A percentile compares a stretch with the other conserved stretches of the same genome.
phyloP scores from a whole-genome alignment of 2,797 vertebrate species.

The Squalus acanthias region DNA sequence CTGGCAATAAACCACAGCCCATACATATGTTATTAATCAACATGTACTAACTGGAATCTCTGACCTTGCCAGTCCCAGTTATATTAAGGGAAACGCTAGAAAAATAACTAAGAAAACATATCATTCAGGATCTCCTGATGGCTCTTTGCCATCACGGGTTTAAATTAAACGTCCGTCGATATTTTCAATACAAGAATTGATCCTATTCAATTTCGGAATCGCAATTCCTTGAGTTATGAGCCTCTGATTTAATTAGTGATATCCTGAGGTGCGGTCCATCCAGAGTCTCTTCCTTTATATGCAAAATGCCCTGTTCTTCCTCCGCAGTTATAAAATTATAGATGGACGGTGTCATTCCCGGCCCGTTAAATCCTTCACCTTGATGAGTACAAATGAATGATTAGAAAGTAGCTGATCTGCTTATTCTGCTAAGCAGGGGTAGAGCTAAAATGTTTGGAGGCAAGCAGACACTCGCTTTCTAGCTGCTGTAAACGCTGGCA shows the following conservation, averaged over 20 bases:
- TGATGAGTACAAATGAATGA: not conserved
- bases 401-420: not conserved
- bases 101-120: not conserved
- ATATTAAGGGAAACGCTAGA: not conserved
- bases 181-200: not conserved
- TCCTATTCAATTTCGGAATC: not conserved
- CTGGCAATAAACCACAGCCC: not conserved
- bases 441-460: not conserved
- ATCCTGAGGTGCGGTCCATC: not conserved
- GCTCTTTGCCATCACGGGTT: not conserved
- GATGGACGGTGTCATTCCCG: not conserved
- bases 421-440: not conserved
- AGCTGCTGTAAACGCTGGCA: not conserved
- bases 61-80: not conserved
- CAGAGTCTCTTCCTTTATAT: not conserved
- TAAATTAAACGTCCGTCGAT: not conserved
- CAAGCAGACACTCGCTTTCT: not conserved
- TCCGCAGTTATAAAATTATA: not conserved
- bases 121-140: not conserved
- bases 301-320: not conserved
- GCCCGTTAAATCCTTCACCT: not conserved
- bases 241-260: not conserved
- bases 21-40: conserved; percentile 25
- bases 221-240: not conserved
- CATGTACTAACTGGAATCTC: not conserved